phyloP scores from a whole-genome alignment of 2,888 invertebrate species.

The Hybos culiciformis region DNA sequence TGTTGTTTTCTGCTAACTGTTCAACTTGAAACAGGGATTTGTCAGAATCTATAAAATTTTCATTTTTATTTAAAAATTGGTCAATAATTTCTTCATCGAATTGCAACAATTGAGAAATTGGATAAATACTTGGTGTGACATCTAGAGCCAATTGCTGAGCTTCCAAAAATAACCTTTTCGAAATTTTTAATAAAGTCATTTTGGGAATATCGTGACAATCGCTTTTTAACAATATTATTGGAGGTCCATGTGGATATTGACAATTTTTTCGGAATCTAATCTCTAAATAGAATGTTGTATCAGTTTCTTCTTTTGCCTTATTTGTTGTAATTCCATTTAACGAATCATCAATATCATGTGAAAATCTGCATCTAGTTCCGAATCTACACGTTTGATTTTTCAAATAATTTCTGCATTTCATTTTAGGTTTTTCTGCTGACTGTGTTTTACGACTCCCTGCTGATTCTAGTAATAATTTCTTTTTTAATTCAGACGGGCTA shows the following conservation, averaged over 20 bases:
- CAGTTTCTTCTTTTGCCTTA: constrained; percentile 24
- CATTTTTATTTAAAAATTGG: constrained; percentile 43
- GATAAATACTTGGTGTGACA: constrained; percentile 59
- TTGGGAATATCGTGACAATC: constrained; percentile 48
- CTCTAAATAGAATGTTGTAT: constrained; percentile 51
- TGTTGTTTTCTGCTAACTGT: constrained; percentile 30
- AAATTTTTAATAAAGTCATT: constrained; percentile 49
- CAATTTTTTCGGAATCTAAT: constrained; percentile 57
- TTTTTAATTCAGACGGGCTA: constrained; percentile 38
- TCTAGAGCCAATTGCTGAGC: constrained; percentile 48
- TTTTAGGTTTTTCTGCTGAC: constrained; percentile 18
- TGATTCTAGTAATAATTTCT: constrained; percentile 32
- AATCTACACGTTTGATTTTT: constrained; percentile 51
- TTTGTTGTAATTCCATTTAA: constrained; percentile 23
- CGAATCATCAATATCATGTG: constrained; percentile 40
- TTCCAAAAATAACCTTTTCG: constrained; percentile 52
- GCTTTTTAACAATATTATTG: constrained; percentile 54
- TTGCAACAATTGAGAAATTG: constrained; percentile 53
- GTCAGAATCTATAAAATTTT: constrained; percentile 40
- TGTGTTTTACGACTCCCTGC: constrained; percentile 28
- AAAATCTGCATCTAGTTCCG: constrained; percentile 60
- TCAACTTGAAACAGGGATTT: constrained; percentile 48
- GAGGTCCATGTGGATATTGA: constrained; percentile 61
- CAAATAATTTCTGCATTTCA: constrained; percentile 46
- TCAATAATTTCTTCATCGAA: constrained; percentile 51